These are phyloP conservation scores for Xestia c-nigrum DNA, from an alignment of 2,888 invertebrate species.

Conservation along the genomic window DNA sequence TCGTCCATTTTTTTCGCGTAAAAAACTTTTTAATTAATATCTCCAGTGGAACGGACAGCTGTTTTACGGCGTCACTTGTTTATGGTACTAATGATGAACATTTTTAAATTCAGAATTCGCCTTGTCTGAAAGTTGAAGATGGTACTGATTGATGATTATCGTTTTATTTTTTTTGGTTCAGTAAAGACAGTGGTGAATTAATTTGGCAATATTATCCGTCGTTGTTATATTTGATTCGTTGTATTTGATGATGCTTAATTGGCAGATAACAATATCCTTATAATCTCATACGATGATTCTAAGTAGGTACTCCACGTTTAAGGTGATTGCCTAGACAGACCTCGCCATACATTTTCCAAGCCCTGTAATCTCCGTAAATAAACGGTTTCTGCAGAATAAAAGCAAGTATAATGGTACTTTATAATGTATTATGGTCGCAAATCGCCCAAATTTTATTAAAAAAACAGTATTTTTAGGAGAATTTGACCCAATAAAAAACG, in stretches of 20 bases:
- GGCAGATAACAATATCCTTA: neutral
- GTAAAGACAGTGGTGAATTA: conserved; percentile 6
- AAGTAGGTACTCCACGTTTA: too few relatives aligned
- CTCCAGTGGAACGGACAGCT: conserved; percentile 79
- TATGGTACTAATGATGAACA: conserved; percentile 77
- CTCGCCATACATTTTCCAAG: too few relatives aligned
- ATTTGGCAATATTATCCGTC: conserved; percentile 21
- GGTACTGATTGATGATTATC: conserved; percentile 31
- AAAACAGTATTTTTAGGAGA: too few relatives aligned
- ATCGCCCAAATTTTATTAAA: too few relatives aligned
- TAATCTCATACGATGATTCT: neutral
- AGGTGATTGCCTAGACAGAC: too few relatives aligned
- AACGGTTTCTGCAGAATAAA: too few relatives aligned
- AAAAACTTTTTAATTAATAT: conserved; percentile 88
- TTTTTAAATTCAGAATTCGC: conserved; percentile 66
- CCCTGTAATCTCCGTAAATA: too few relatives aligned
- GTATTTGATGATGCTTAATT: conserved; percentile 8
- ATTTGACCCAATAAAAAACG: too few relatives aligned
- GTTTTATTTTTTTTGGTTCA: conserved; percentile 35
- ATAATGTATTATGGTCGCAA: too few relatives aligned
- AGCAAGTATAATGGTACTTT: too few relatives aligned
- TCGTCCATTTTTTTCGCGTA: conserved; percentile 73
- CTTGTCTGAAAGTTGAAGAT: conserved; percentile 36
- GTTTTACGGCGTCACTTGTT: conserved; percentile 76
- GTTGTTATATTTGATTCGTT: neutral